Percentiles rank a stretch among this genome's conserved stretches.
Evolutionary conservation across 2,113 vertebrate species (phyloP).

Genomic region (Pterocles orientalis): DNA sequence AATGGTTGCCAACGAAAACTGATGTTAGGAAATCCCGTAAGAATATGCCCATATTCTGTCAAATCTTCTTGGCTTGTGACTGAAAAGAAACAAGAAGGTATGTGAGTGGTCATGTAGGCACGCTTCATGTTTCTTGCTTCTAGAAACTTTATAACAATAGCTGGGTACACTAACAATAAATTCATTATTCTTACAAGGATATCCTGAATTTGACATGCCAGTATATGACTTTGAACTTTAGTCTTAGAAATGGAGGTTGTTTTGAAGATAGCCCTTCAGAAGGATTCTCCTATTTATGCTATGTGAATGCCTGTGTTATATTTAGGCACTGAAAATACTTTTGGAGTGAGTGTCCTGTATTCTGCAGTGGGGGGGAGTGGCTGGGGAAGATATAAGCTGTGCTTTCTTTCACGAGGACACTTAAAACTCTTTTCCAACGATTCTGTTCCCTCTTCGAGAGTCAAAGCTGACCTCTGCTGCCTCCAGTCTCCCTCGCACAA

Average conservation of each 20-base stretch:
- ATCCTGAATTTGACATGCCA: slow-evolving; percentile 3
- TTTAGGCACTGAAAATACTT: slow-evolving; percentile 52
- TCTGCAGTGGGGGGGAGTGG: background rate
- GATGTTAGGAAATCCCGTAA: background rate
- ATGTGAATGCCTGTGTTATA: slow-evolving; percentile 2
- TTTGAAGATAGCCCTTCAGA: slow-evolving; percentile 9
- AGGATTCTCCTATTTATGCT: slow-evolving; percentile 53
- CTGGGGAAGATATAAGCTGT: background rate
- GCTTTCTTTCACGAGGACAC: background rate
- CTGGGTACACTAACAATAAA: background rate
- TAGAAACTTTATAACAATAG: slow-evolving; percentile 28
- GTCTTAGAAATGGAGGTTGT: background rate
- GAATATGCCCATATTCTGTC: background rate
- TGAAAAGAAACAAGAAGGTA: background rate
- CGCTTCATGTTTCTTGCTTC: background rate
- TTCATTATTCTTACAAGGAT: slow-evolving; percentile 1
- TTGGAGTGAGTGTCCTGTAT: slow-evolving; percentile 8
- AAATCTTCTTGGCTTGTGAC: background rate
- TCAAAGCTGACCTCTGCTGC: background rate
- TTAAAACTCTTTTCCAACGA: background rate
- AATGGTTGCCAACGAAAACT: background rate
- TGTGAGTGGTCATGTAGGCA: background rate
- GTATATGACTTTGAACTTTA: background rate
- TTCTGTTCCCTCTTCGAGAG: background rate
- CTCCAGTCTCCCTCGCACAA: background rate